Evolutionary conservation across 2,113 vertebrate species (phyloP).

Genomic region (Cisticola juncidis): DNA sequence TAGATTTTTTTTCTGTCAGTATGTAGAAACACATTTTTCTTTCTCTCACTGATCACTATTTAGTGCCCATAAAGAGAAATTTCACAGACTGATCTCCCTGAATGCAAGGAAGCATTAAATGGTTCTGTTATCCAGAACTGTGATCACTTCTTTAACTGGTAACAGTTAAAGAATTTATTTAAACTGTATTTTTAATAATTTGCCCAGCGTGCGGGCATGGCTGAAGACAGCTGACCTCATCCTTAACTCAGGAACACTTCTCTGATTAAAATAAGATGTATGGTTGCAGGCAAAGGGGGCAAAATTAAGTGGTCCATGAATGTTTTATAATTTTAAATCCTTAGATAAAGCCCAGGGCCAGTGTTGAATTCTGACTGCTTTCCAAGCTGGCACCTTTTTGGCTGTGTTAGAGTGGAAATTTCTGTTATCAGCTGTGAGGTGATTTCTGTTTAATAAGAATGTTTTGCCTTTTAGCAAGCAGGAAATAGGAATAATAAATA

Average conservation of each 20-base stretch:
- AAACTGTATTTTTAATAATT: not conserved
- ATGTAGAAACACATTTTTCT: not conserved
- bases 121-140: not conserved
- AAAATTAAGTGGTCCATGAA: not conserved
- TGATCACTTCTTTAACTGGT: not conserved
- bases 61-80: fast-evolving
- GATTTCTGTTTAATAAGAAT: not conserved
- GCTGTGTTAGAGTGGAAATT: not conserved
- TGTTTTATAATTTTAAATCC: not conserved
- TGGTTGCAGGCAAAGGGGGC: not conserved
- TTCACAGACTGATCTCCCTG: not conserved
- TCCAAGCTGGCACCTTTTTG: not conserved
- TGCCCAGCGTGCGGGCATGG: not conserved
- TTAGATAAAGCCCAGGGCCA: not conserved
- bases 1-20: not conserved
- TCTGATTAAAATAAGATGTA: not conserved
- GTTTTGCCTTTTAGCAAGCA: not conserved
- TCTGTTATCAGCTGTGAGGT: not conserved
- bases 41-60: not conserved
- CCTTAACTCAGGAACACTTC: not conserved
- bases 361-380: not conserved
- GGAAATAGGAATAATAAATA: not conserved
- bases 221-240: not conserved
- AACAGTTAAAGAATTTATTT: not conserved
- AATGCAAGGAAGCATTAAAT: not conserved